phyloP scores from a whole-genome alignment of 2,113 vertebrate genomes.

The Dipodomys stephensi region DNA sequence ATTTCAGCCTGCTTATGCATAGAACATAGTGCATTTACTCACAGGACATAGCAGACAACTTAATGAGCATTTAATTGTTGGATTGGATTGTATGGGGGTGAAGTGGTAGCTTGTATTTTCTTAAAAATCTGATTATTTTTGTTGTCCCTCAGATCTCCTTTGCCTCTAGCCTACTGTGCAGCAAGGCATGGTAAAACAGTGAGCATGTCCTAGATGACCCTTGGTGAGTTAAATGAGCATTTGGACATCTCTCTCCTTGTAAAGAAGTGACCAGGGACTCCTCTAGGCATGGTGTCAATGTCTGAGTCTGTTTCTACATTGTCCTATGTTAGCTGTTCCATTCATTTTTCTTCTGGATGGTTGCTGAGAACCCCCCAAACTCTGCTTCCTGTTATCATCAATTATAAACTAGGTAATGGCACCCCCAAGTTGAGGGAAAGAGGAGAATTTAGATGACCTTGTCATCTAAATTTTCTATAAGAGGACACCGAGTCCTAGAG shows the following conservation, averaged over 20 bases:
- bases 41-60: neutral
- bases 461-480: neutral
- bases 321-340: neutral
- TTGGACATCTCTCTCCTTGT: neutral
- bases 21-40: neutral
- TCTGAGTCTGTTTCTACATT: neutral
- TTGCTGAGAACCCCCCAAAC: neutral
- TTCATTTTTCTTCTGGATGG: neutral
- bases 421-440: neutral
- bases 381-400: neutral
- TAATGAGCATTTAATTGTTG: neutral
- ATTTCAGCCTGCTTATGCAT: neutral
- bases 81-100: neutral
- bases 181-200: neutral
- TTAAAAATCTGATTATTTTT: neutral
- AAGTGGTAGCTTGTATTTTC: neutral
- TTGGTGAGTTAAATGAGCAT: neutral
- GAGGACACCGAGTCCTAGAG: neutral
- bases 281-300: neutral
- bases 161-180: neutral
- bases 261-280: neutral
- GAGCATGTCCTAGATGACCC: neutral
- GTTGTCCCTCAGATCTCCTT: neutral
- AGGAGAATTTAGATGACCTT: accelerated
- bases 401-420: neutral